phyloP scores from a whole-genome alignment of 2,113 vertebrate genomes.

The Phrynosoma blainvillii region DNA sequence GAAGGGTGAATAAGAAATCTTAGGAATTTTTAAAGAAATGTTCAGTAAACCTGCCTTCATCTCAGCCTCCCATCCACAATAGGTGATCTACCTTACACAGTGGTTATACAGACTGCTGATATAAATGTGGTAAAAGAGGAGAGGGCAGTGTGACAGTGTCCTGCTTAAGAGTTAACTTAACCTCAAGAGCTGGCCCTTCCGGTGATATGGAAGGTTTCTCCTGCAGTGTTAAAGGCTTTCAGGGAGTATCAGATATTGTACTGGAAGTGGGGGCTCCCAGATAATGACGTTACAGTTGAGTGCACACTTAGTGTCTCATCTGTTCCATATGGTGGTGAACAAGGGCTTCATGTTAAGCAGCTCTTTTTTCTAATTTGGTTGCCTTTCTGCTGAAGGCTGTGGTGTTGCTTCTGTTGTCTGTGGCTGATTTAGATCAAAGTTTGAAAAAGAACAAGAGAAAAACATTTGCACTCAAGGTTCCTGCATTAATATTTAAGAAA shows the following conservation, averaged over 20 bases:
- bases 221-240: background rate
- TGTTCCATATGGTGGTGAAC: too few species aligned
- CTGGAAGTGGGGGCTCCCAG: background rate
- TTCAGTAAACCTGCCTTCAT: background rate
- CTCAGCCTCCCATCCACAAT: background rate
- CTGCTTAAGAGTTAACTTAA: background rate
- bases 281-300: background rate
- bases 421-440: too few species aligned
- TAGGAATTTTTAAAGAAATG: background rate
- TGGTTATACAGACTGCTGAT: background rate
- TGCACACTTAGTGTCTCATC: too few species aligned
- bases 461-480: too few species aligned
- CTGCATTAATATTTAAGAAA: too few species aligned
- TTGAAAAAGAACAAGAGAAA: too few species aligned
- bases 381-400: too few species aligned
- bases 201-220: background rate
- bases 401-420: too few species aligned
- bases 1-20: too few species aligned
- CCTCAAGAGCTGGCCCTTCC: background rate
- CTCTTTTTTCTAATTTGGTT: too few species aligned
- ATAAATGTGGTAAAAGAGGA: background rate
- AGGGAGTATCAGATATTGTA: background rate
- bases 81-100: background rate
- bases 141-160: background rate
- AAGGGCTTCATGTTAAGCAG: background rate